phyloP scores from a whole-genome alignment of 2,797 vertebrate genomes.

The Acanthurus lineatus region DNA sequence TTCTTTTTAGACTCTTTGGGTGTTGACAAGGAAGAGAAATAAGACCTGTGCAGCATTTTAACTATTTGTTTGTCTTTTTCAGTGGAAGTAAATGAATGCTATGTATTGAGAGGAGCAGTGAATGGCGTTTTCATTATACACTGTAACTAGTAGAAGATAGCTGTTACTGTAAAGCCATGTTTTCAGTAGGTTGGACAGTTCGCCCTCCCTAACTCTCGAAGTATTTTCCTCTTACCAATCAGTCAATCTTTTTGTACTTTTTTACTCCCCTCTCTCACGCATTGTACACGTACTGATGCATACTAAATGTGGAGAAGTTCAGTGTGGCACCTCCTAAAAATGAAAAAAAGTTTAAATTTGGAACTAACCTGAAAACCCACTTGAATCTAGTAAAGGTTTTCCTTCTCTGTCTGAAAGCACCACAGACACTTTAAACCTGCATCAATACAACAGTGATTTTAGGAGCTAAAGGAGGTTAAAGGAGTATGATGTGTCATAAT shows the following conservation, averaged over 20 bases:
- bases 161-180: constrained; percentile 53
- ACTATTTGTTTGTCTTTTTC: constrained; percentile 62
- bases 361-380: constrained; percentile 12
- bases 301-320: constrained; percentile 65
- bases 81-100: constrained; percentile 63
- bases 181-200: constrained; percentile 64
- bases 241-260: constrained; percentile 82
- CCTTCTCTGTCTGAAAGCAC: constrained; percentile 7
- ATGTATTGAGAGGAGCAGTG: constrained; percentile 51
- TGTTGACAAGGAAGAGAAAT: constrained; percentile 1
- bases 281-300: constrained; percentile 50
- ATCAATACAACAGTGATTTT: constrained; percentile 12
- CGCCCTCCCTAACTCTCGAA: constrained; percentile 37
- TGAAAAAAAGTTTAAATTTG: not conserved
- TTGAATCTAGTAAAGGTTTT: constrained; percentile 3
- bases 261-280: constrained; percentile 76
- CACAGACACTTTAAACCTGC: constrained; percentile 27
- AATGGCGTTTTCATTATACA: constrained; percentile 52
- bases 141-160: constrained; percentile 48
- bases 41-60: constrained; percentile 55
- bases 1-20: constrained; percentile 8
- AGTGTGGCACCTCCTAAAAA: constrained; percentile 33
- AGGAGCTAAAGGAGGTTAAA: constrained; percentile 35
- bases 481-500: constrained; percentile 29
- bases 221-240: constrained; percentile 62